A percentile compares a stretch with the other conserved stretches of the same genome.
These are phyloP conservation scores for Agelas oroides DNA, from an alignment of 37 sponge, comb jelly and placozoan genomes.

Conservation along the genomic window DNA sequence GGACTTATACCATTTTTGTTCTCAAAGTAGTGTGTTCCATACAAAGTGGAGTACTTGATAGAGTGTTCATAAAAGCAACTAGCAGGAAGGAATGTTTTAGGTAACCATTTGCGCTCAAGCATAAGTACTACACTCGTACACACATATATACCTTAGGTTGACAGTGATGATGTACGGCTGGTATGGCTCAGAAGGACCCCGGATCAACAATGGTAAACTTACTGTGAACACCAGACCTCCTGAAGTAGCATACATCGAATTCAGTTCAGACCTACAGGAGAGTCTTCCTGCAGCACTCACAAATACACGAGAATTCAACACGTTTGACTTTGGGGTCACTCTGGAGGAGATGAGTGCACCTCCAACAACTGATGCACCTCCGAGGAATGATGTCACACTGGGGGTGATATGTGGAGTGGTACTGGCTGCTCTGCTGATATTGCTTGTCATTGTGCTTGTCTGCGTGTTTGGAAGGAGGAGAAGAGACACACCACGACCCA, in stretches of 20 bases:
- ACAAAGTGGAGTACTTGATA: too few species aligned
- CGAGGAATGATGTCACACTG: background rate
- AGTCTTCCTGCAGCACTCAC: background rate
- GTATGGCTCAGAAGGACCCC: background rate
- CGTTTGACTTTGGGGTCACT: background rate
- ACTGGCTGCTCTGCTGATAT: constrained; percentile 19
- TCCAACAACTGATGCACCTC: background rate
- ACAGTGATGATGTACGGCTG: constrained; percentile 33
- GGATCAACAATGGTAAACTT: constrained; percentile 15
- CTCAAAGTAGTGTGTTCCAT: too few species aligned
- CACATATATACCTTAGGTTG: background rate
- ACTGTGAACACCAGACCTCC: background rate
- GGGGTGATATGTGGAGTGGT: constrained; percentile 6
- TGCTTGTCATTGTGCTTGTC: constrained; percentile 32
- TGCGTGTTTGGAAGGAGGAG: constrained; percentile 35
- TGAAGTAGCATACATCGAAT: constrained; percentile 9
- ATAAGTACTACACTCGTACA: too few species aligned
- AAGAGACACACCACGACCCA: constrained; percentile 3
- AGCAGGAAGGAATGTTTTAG: too few species aligned
- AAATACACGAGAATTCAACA: background rate
- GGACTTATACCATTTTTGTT: too few species aligned
- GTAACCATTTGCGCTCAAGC: too few species aligned
- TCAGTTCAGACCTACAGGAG: background rate
- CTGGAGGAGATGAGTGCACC: background rate
- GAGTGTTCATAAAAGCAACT: too few species aligned